Evolutionary conservation across 2,888 invertebrate species (phyloP), one percentile per base, ranked within the genome.

Genomic region (Eulithis testata): DNA sequence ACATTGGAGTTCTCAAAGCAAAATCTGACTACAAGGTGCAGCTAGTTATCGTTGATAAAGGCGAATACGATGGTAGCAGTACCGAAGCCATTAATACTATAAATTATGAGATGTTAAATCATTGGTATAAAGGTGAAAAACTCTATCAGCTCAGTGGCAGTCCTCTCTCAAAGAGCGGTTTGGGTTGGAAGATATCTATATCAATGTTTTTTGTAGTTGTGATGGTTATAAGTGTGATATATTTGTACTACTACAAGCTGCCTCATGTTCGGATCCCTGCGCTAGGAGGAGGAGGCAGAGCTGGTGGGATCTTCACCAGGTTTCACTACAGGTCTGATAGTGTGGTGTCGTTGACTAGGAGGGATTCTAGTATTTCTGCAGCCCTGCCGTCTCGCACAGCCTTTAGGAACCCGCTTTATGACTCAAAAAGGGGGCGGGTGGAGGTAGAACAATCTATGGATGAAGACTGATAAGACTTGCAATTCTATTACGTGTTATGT

Each of bases 401-500:
- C 0, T 92, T 92, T 65, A 88, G 89, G 31, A 92, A 92, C 75
- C 92, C 92, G 0, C 68, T 92, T 72, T 92, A 91, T 71, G 83
- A 89, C 64, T 91, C 91, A 0, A 89, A 81, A 77, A 86, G 90
- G 74, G 87, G 85, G 67, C 83, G 88, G 68, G 88, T 87, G 11
- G 73, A 80, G 27, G 84, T 89, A 0, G 77, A 80, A 0, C 87
- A 89, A 56, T 74, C 84, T 27, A 76, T 76, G 6, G 73, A 70
- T 11, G 88, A 88, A 68, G 84, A 88, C 49, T 79, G 61, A 68
- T 66, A 68, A 60, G 11, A 14, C 36, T 11, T 8, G 31, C 12
- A 11, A 51, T 51, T 11, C 6, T 47, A 8, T 47, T 49, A 49
- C 21, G 9, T 49, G 21, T 49, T 9, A 14, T 4, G 31, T 31